These are phyloP conservation scores for Brotogeris chrysoptera DNA, from an alignment of 2,797 vertebrate species.

Conservation along the genomic window DNA sequence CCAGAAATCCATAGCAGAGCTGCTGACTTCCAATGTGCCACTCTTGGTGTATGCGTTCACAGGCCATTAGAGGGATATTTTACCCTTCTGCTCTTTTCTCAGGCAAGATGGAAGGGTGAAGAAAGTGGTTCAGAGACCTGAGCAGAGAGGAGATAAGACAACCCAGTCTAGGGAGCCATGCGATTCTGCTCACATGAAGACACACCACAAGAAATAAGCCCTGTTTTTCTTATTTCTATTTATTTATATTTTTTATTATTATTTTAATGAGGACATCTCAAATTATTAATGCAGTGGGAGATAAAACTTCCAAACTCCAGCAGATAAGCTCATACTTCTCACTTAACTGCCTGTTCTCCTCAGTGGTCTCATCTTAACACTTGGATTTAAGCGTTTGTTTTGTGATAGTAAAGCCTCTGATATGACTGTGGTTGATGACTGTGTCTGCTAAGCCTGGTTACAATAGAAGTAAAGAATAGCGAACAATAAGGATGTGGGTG, in stretches of 20 bases:
- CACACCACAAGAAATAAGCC: background rate
- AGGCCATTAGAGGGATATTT: background rate
- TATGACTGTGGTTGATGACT: background rate
- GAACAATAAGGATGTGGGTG: background rate
- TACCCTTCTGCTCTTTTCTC: background rate
- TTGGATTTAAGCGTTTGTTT: background rate
- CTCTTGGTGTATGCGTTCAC: accelerated
- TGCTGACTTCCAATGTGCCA: background rate
- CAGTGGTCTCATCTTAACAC: background rate
- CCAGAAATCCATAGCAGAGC: background rate
- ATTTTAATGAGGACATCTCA: background rate
- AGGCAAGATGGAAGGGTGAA: background rate
- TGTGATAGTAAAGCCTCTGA: background rate
- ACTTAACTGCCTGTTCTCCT: background rate
- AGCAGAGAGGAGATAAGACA: background rate
- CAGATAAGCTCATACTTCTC: background rate
- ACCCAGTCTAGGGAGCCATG: background rate
- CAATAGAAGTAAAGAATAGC: background rate
- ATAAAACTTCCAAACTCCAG: background rate
- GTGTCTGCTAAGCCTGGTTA: background rate
- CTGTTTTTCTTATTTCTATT: background rate
- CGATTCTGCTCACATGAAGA: background rate
- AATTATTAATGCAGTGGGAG: background rate
- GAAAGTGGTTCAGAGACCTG: background rate
- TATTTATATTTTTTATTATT: background rate